Conservation (phyloP, 2,797 vertebrate species). For the Leuciscus waleckii region DNA sequence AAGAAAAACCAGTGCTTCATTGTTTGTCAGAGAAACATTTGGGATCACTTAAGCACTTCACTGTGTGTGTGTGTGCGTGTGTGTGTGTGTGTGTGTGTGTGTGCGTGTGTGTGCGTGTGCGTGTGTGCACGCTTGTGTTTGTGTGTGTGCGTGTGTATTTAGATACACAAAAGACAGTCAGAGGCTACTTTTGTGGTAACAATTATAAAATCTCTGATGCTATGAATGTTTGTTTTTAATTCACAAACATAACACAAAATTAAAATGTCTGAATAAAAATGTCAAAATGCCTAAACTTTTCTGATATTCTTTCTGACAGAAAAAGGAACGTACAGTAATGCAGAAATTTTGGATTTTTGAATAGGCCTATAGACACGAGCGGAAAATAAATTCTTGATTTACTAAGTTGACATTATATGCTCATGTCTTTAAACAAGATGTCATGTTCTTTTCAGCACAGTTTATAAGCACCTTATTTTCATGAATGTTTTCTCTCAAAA, state of each 20-base stretch:
- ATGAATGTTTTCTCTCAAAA: background rate
- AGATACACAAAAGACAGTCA: background rate
- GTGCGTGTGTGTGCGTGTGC: background rate
- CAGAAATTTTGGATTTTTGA: background rate
- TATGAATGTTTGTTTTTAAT: background rate
- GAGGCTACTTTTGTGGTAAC: background rate
- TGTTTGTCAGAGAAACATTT: conserved; percentile 77
- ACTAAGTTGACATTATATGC: background rate
- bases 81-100: conserved; percentile 41
- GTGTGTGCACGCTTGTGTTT: background rate
- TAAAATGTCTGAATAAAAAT: background rate
- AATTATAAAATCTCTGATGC: background rate
- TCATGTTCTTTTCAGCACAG: background rate
- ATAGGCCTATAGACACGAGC: background rate
- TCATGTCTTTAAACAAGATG: conserved; percentile 15
- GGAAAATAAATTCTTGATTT: background rate
- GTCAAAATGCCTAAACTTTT: background rate
- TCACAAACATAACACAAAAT: background rate
- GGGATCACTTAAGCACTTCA: conserved; percentile 72
- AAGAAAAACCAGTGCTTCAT: conserved; percentile 79
- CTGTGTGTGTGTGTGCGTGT: conserved; percentile 52
- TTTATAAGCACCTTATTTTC: background rate
- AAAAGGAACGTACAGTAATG: background rate
- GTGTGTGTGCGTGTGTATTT: background rate
- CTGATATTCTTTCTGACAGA: background rate